These are phyloP conservation scores for Dicrostonyx torquatus DNA, from an alignment of 2,797 vertebrate species.

Conservation along the genomic window DNA sequence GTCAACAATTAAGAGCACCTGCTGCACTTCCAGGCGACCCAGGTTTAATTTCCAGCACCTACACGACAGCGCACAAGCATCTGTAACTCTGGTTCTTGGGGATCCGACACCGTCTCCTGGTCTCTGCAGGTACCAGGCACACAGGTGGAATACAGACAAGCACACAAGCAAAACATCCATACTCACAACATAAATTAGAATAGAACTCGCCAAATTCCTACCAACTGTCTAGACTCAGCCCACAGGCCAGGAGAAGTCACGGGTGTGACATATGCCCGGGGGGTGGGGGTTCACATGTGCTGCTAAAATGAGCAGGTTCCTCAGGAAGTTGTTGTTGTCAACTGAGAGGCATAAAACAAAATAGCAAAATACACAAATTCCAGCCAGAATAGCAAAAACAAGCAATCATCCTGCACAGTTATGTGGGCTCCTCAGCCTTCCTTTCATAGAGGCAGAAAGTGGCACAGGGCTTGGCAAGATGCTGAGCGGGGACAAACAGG, in stretches of 20 bases:
- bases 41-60: too few species aligned
- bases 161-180: neutral
- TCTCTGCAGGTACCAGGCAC: neutral
- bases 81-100: neutral
- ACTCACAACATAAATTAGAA: neutral
- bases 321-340: constrained; percentile 9
- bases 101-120: neutral
- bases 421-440: neutral
- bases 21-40: neutral
- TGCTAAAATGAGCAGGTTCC: constrained; percentile 31
- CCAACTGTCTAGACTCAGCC: neutral
- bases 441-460: neutral
- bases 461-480: constrained; percentile 43
- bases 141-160: too few species aligned
- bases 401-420: neutral
- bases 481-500: constrained; percentile 60
- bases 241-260: neutral
- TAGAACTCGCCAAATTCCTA: neutral
- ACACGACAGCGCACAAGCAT: too few species aligned
- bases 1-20: too few species aligned
- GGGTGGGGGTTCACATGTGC: constrained; percentile 12
- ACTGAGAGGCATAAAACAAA: constrained; percentile 58
- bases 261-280: neutral
- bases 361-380: constrained; percentile 23
- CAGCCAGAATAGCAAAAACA: constrained; percentile 60